These are phyloP conservation scores for Campoletis raptor DNA, from an alignment of 2,888 invertebrate genomes.

Conservation along the genomic window DNA sequence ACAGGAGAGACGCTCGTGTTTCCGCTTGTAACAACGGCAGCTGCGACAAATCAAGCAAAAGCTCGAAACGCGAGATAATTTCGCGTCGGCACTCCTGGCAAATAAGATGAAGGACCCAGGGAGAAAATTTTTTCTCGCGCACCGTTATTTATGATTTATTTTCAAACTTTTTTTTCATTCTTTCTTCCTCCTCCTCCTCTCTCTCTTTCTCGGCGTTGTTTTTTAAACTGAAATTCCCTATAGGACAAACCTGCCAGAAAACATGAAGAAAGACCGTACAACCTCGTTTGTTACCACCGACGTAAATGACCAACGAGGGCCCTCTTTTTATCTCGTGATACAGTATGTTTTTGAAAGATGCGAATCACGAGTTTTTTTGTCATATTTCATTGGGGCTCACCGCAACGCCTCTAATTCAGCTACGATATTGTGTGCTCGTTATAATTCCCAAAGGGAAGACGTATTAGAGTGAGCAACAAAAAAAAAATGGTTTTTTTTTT, in stretches of 20 bases:
- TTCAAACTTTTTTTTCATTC: conserved; percentile 27
- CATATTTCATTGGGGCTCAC: conserved; percentile 25
- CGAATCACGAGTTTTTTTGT: conserved; percentile 73
- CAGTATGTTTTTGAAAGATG: conserved; percentile 83
- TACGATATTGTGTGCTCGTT: conserved; percentile 55
- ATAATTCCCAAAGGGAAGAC: conserved; percentile 38
- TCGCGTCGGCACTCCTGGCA: conserved; percentile 59
- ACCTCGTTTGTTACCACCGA: conserved; percentile 68
- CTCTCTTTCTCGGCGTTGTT: neutral
- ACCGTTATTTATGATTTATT: conserved; percentile 70
- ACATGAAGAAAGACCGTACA: conserved; percentile 5
- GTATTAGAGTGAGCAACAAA: neutral
- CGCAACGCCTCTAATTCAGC: conserved; percentile 54
- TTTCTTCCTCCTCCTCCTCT: neutral
- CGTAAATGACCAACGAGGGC: conserved; percentile 74
- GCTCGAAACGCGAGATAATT: conserved; percentile 58
- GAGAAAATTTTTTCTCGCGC: conserved; percentile 38
- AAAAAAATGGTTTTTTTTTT: conserved; percentile 6
- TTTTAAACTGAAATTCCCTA: neutral
- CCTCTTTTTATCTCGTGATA: conserved; percentile 71
- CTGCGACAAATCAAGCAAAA: conserved; percentile 74
- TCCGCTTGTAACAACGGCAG: conserved; percentile 57
- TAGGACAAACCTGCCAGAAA: neutral
- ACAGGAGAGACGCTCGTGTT: neutral
- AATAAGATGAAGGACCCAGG: conserved; percentile 44